Evolutionary conservation across 2,888 invertebrate genomes (phyloP).

Genomic region (Catocala fraxini): DNA sequence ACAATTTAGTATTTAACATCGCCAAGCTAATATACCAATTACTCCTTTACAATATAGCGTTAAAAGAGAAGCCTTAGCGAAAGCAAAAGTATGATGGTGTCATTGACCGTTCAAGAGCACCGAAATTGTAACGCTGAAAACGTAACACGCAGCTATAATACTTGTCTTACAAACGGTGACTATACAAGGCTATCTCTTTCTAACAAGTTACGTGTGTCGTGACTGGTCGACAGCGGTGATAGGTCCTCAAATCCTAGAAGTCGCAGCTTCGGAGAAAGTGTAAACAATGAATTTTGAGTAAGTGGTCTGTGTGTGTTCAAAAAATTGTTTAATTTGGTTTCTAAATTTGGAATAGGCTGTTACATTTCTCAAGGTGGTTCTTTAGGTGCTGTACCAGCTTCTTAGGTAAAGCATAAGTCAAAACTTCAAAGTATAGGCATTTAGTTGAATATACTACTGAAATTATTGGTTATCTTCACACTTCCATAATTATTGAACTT

Average conservation of each 20-base stretch:
- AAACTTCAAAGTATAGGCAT: no score
- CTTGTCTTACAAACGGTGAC: slow-evolving; percentile 35
- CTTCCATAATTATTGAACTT: no score
- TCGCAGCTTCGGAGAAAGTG: slow-evolving; percentile 73
- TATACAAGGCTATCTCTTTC: slow-evolving; percentile 47
- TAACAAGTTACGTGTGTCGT: slow-evolving; percentile 41
- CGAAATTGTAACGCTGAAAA: slow-evolving; percentile 53
- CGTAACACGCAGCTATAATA: slow-evolving; percentile 42
- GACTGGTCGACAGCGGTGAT: slow-evolving; percentile 60
- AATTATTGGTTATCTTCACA: no score
- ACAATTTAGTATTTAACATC: slow-evolving; percentile 3
- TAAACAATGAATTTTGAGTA: slow-evolving; percentile 67
- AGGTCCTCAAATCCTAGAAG: slow-evolving; percentile 66
- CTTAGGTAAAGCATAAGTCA: no score
- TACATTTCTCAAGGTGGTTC: slow-evolving; percentile 19
- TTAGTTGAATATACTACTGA: no score
- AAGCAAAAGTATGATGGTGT: slow-evolving; percentile 71
- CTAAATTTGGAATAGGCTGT: slow-evolving; percentile 31
- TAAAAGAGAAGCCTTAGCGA: slow-evolving; percentile 64
- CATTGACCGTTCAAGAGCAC: slow-evolving; percentile 64
- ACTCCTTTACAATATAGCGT: slow-evolving; percentile 43
- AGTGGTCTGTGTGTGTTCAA: slow-evolving; percentile 60
- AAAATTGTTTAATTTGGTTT: slow-evolving; percentile 50
- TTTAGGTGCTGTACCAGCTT: no score
- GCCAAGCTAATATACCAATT: slow-evolving; percentile 40